Percentiles rank a stretch among this genome's conserved stretches.
Evolutionary conservation across 1,140 invertebrate species (phyloP).

Genomic region (Lycorma delicatula): DNA sequence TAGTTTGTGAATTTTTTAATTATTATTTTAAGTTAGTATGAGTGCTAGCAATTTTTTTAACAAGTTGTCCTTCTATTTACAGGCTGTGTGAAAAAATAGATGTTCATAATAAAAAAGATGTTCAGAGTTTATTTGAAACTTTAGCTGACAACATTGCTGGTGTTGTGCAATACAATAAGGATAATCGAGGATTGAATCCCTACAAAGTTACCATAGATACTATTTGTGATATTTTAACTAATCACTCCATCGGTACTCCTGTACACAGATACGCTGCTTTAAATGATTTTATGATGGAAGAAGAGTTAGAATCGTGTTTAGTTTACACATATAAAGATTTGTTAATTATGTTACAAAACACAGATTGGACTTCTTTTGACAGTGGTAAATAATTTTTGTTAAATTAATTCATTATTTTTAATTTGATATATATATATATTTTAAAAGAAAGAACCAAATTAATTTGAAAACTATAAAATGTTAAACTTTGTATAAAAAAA

Average conservation of each 20-base stretch:
- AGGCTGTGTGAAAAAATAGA: slow-evolving; percentile 72
- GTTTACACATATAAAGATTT: slow-evolving; percentile 76
- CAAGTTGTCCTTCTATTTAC: no score
- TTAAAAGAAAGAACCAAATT: no score
- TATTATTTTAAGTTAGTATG: no score
- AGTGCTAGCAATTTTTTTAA: no score
- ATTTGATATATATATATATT: no score
- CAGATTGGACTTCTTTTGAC: slow-evolving; percentile 55
- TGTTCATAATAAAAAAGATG: slow-evolving; percentile 53
- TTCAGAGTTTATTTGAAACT: slow-evolving; percentile 69
- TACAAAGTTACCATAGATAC: slow-evolving; percentile 71
- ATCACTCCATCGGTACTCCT: slow-evolving; percentile 47
- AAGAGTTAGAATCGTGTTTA: slow-evolving; percentile 64
- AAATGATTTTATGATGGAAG: slow-evolving; percentile 58
- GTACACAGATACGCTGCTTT: slow-evolving; percentile 63
- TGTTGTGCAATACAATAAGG: slow-evolving; percentile 91
- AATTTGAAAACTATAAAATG: no score
- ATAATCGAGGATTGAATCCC: slow-evolving; percentile 55
- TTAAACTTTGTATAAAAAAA: no score
- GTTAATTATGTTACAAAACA: slow-evolving; percentile 59
- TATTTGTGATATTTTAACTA: slow-evolving; percentile 65
- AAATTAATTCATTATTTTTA: no score
- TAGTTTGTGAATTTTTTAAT: no score
- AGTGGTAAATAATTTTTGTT: slow-evolving; percentile 43
- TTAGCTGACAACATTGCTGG: slow-evolving; percentile 78